Evolutionary conservation across 2,797 vertebrate genomes (phyloP).

Genomic region (Gallinago stenura): DNA sequence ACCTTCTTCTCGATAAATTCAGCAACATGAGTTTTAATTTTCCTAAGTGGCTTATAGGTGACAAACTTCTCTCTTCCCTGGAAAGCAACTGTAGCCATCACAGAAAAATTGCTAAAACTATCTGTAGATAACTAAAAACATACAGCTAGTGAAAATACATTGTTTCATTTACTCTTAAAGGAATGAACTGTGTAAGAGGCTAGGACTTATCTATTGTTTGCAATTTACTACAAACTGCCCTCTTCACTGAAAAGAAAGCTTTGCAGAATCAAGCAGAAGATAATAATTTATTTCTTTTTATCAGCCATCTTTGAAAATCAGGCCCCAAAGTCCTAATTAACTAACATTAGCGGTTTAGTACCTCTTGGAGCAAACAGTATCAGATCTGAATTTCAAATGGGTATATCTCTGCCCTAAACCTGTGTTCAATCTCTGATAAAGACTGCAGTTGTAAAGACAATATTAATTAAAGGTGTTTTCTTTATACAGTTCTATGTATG

Average conservation of each 20-base stretch:
- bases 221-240: not conserved
- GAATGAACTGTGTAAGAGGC: not conserved
- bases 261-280: conserved; percentile 60
- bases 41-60: not conserved
- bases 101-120: not conserved
- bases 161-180: not conserved
- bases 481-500: not conserved
- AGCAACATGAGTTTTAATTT: not conserved
- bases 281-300: conserved; percentile 60
- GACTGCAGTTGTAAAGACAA: not conserved
- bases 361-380: conserved; percentile 24
- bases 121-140: not conserved
- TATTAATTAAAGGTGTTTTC: conserved; percentile 63
- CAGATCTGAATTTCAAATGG: conserved; percentile 59
- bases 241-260: not conserved
- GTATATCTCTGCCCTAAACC: conserved; percentile 60
- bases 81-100: not conserved
- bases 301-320: conserved; percentile 62
- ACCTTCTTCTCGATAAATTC: not conserved
- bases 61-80: not conserved
- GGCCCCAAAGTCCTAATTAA: conserved; percentile 70
- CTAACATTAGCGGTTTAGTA: not conserved
- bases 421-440: conserved; percentile 38
- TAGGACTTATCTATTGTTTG: not conserved
- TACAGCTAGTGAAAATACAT: not conserved